Evolutionary conservation across 2,113 vertebrate genomes (phyloP).

Genomic region (Apodemus speciosus): DNA sequence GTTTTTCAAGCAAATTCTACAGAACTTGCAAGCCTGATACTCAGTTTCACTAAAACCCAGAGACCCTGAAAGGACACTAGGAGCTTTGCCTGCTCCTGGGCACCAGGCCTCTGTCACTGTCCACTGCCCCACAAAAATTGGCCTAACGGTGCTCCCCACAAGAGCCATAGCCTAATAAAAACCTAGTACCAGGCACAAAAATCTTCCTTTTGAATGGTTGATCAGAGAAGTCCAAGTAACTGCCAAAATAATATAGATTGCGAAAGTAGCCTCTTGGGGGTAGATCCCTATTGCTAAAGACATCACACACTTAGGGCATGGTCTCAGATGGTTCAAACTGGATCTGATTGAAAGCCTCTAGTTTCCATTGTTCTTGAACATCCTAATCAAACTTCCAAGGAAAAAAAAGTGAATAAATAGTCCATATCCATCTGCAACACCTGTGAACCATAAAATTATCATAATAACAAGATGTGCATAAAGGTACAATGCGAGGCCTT

Average conservation of each 20-base stretch:
- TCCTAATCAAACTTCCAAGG: neutral
- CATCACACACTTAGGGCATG: neutral
- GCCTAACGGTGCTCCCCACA: neutral
- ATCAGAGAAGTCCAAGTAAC: neutral
- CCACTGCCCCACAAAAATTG: neutral
- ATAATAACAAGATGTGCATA: neutral
- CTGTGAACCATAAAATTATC: neutral
- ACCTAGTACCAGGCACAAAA: neutral
- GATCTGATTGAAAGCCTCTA: neutral
- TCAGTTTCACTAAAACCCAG: too few species aligned
- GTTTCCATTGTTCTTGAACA: neutral
- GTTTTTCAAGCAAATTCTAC: neutral
- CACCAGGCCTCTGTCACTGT: too few species aligned
- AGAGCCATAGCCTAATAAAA: neutral
- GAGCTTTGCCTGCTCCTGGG: too few species aligned
- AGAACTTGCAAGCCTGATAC: neutral
- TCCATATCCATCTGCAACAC: neutral
- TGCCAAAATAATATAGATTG: neutral
- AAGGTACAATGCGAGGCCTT: neutral
- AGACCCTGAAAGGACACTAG: too few species aligned
- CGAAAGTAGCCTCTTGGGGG: neutral
- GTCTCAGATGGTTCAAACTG: neutral
- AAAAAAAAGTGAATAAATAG: neutral
- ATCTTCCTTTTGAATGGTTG: neutral
- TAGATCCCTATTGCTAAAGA: neutral